Evolutionary conservation across 2,888 invertebrate species (phyloP).

Genomic region (Tenthredo amoena): DNA sequence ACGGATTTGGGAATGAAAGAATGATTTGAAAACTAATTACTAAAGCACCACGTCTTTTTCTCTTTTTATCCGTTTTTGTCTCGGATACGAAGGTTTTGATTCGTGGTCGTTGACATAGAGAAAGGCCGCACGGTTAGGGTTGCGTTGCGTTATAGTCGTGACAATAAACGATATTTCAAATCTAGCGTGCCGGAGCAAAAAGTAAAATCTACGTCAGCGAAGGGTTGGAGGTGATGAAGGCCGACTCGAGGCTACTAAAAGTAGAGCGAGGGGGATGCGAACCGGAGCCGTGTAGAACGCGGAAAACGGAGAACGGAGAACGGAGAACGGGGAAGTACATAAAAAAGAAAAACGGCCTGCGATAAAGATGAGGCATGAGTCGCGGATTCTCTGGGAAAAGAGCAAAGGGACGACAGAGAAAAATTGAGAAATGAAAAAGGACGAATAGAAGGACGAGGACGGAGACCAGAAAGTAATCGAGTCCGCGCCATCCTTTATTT

Average conservation of each 20-base stretch:
- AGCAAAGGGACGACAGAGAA: slow-evolving; percentile 49
- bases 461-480: neutral
- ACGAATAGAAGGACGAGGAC: neutral
- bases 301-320: slow-evolving; percentile 11
- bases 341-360: slow-evolving; percentile 54
- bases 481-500: slow-evolving; percentile 42
- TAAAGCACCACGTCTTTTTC: neutral
- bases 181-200: slow-evolving; percentile 32
- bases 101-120: neutral
- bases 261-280: slow-evolving; percentile 14
- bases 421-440: slow-evolving; percentile 41
- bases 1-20: neutral
- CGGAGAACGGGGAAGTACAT: slow-evolving; percentile 39
- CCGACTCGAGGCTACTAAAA: slow-evolving; percentile 38
- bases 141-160: slow-evolving; percentile 19
- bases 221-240: slow-evolving; percentile 49
- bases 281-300: neutral
- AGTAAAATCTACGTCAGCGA: slow-evolving; percentile 48
- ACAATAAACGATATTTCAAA: slow-evolving; percentile 42
- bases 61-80: neutral
- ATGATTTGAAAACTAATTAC: neutral
- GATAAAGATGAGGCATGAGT: slow-evolving; percentile 55
- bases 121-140: neutral
- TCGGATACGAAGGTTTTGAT: neutral
- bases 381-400: slow-evolving; percentile 32